Evolutionary conservation across 2,888 invertebrate genomes (phyloP), one percentile per base, ranked within the genome.

Genomic region (Nomada hirtipes): DNA sequence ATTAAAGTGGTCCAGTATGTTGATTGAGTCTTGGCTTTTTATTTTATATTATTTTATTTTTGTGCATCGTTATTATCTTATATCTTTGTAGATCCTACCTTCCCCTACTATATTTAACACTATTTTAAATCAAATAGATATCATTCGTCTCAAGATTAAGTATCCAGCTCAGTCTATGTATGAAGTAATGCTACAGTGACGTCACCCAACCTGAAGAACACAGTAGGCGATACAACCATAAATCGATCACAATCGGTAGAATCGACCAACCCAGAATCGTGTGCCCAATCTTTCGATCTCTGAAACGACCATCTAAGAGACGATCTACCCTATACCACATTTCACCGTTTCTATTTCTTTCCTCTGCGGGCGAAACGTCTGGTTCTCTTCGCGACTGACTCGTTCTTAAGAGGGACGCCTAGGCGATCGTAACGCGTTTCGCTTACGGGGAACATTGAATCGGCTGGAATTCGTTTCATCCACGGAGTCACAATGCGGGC

Each of bases 401-500:
- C 23, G 15, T 18, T 23, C 20, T 71, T 71, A 67, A 76, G 71
- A 47, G 47, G 13, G 57, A 52, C 55, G 36, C 65, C 47, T 69
- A 42, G 61, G 20, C 63, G 57, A 36, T 67, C 68, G 26, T 70
- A 60, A 69, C 75, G 75, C 59, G 26, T 67, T 65, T 65, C 67
- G 68, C 47, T 36, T 10, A 42, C 74, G 50, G 50, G 18, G 68
- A 67, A 52, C 29, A 26, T 52, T 47, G 68, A 47, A 77, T 82
- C 74, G 83, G 60, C 29, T 61, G 72, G 42, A 67, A 69, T 68
- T 60, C 65, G 75, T 53, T 75, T 86, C 73, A 68, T 77, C 73
- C 77, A n/a, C 63, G 44, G 47, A 26, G 53, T 42, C 75, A 72
- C 86, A 76, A 75, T 69, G 72, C 70, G 76, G 63, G 44, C 59